Evolutionary conservation across 2,113 vertebrate species (phyloP).

Genomic region (Ploceus nigricollis): DNA sequence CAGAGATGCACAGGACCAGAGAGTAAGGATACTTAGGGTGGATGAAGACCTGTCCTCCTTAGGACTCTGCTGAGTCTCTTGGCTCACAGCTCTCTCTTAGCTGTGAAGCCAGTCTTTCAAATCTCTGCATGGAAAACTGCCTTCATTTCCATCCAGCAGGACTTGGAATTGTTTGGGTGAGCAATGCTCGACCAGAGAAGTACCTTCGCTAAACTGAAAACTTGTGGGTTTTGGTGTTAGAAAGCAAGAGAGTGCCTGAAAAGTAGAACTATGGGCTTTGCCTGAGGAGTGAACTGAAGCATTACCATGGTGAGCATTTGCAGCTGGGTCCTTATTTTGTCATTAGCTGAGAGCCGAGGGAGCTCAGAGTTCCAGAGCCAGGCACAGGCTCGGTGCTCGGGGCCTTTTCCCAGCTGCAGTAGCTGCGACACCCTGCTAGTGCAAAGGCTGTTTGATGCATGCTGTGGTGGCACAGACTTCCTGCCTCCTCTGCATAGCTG

Average conservation of each 20-base stretch:
- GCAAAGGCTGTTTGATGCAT: accelerated
- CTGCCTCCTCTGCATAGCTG: accelerated
- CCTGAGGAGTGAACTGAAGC: background rate
- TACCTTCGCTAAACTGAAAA: background rate
- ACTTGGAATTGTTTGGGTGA: background rate
- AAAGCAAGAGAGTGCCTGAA: background rate
- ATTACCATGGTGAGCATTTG: background rate
- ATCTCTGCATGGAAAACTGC: background rate
- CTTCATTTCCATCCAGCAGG: background rate
- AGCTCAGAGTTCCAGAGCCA: background rate
- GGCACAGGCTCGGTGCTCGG: accelerated
- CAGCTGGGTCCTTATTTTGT: background rate
- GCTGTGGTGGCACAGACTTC: background rate
- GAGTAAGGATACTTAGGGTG: background rate
- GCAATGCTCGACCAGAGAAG: background rate
- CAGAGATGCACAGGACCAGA: background rate
- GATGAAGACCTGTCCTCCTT: background rate
- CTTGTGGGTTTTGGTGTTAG: background rate
- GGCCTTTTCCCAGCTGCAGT: background rate
- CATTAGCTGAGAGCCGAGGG: background rate
- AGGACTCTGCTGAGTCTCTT: background rate
- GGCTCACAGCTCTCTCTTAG: background rate
- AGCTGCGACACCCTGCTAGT: too few relatives aligned
- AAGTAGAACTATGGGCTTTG: background rate
- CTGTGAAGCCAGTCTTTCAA: background rate